A percentile compares a stretch with the other conserved stretches of the same genome.
Evolutionary conservation across 2,113 vertebrate genomes (phyloP).

Genomic region (Larimichthys crocea): DNA sequence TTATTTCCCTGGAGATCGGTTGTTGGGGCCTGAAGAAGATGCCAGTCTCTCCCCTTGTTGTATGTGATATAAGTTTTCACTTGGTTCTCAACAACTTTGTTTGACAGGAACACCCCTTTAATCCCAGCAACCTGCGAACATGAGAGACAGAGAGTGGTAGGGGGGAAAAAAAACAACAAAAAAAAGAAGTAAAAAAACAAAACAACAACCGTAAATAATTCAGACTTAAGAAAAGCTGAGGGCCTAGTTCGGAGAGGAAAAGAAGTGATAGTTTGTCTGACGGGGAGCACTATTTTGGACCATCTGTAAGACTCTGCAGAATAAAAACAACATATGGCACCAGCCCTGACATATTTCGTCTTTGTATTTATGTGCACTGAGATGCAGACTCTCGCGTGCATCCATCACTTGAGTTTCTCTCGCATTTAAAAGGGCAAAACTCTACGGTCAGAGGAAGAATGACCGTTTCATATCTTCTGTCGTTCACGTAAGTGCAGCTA

Average conservation of each 20-base stretch:
- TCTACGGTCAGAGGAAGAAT: slow-evolving; percentile 11
- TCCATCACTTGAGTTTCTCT: slow-evolving; percentile 30
- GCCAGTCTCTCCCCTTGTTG: slow-evolving; percentile 97
- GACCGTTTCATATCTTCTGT: slow-evolving; percentile 8
- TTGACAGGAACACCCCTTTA: slow-evolving; percentile 99
- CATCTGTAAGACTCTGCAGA: slow-evolving; percentile 75
- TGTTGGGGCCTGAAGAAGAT: slow-evolving; percentile 90
- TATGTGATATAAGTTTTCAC: slow-evolving; percentile 98
- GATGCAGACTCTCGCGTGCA: slow-evolving; percentile 26
- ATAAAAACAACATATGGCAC: slow-evolving; percentile 80
- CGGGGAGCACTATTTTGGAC: slow-evolving; percentile 80
- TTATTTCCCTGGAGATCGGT: slow-evolving; percentile 90
- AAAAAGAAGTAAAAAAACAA: slow-evolving; percentile 18
- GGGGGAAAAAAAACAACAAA: slow-evolving; percentile 46
- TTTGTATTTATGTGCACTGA: slow-evolving; percentile 60
- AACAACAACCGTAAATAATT: slow-evolving; percentile 70
- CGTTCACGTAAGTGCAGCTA: slow-evolving; percentile 7
- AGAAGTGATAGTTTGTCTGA: slow-evolving; percentile 74
- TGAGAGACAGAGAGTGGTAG: slow-evolving; percentile 72
- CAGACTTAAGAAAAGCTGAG: slow-evolving; percentile 76
- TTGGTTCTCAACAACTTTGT: slow-evolving; percentile 96
- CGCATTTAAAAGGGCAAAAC: slow-evolving; percentile 14
- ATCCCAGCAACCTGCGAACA: slow-evolving; percentile 97
- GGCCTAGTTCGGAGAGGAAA: slow-evolving; percentile 63
- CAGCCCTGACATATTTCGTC: slow-evolving; percentile 72